Evolutionary conservation across 2,113 vertebrate genomes (phyloP).

Genomic region (Pogonocichla stellata): DNA sequence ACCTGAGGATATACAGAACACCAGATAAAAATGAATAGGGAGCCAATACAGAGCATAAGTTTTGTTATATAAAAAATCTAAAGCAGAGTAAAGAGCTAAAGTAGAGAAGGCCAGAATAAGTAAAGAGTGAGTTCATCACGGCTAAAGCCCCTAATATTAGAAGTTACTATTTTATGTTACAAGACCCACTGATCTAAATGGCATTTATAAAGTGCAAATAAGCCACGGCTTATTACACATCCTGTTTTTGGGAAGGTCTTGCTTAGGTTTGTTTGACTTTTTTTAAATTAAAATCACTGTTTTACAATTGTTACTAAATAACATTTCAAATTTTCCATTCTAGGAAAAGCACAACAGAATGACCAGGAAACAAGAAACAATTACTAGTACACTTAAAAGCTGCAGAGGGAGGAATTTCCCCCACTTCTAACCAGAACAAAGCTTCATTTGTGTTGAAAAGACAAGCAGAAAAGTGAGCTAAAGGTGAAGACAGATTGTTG

Average conservation of each 20-base stretch:
- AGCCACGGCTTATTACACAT: not conserved
- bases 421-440: slow-evolving; percentile 33
- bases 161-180: not conserved
- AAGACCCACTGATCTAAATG: not conserved
- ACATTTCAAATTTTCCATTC: not conserved
- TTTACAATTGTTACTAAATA: not conserved
- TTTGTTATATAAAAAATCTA: not conserved
- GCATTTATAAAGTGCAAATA: not conserved
- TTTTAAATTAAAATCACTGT: not conserved
- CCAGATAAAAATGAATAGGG: not conserved
- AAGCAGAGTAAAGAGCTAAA: not conserved
- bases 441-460: not conserved
- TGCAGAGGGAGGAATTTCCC: not conserved
- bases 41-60: not conserved
- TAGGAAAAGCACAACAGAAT: not conserved
- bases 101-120: not conserved
- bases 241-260: not conserved
- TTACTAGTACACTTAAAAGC: not conserved
- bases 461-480: not conserved
- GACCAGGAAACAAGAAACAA: not conserved
- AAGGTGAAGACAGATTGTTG: not conserved
- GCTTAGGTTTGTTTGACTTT: not conserved
- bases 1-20: not conserved
- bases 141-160: not conserved
- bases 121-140: not conserved